Base-by-base conservation (phyloP, 2,888 invertebrate genomes). In the Erannis defoliaria region DNA sequence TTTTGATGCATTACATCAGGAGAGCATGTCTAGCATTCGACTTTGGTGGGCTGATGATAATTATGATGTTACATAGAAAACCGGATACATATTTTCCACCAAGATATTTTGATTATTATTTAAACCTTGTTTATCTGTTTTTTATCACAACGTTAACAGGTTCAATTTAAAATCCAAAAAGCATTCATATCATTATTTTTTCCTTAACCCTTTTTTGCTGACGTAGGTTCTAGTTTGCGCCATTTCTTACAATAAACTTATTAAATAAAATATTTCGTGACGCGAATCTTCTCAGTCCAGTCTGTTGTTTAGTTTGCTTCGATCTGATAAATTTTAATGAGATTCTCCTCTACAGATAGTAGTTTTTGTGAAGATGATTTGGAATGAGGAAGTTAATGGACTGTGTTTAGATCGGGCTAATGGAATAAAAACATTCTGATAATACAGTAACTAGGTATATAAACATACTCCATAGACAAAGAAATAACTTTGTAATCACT, bases 221-320 rank as follows among this genome's bases (percentile, higher is more conserved):
- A 12, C 2, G 43, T 8, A 14, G 42, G 18, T 55, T 61, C 12
- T 31, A 5, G 38, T 42, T 33, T 33, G 50, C 55, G 55, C 12
- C 50, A 40, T 19, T 10, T 29, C 2, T 16, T 33, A 26, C 26
- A 18, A 43, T 18, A 46, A 31, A 19, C 18, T 18, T 53, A 51
- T 49, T 57, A 40, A 45, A 48, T 31, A 58, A 58, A 58, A 50
- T 19, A 56, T 38, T 38, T 50, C 55, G 61, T 61, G 50, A 45
- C 26, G 38, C 45, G 33, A 42, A 56, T 55, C 37, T 55, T 48
- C 43, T 5, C 26, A 18, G 42, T 14, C 18, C 18, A 8, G 16
- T 16, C 26, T n/a, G 45, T 53, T 56, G 51, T 55, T 55, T 55
- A 16, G 8, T 29, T 37, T 2, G 45, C 26, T 37, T 45, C 40